Evolutionary conservation across 1,140 invertebrate species (phyloP), one percentile per base, ranked within the genome.

Genomic region (Bradysia coprophila): DNA sequence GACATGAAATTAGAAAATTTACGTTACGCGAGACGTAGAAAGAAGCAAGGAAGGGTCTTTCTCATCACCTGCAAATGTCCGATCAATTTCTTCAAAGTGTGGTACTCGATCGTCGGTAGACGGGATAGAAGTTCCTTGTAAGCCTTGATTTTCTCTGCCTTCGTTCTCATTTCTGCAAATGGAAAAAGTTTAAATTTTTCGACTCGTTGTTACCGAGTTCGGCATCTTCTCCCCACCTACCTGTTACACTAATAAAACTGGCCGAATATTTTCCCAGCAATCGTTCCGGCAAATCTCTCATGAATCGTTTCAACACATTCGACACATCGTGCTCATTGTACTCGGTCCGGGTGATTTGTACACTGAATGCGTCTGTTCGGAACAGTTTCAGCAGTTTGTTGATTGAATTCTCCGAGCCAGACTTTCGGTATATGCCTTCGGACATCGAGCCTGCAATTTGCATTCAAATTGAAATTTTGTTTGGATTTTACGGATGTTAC

Each of bases 301-400:
- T 78, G 54, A 88, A 91, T 48, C 83, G 64, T 55, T 91, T 90
- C 0, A 92, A 61, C 6, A 78, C 81, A 22, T 76, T 82, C 3
- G 85, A 80, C 2, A 91, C 85, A 51, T 92, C 88, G 61, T 90
- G 81, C 49, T 88, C 85, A 0, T 74, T 73, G 51, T 81, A 84
- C 19, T 76, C 73, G 23, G 73, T 72, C 5, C 67, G 61, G 3
- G 75, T 78, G 22, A 93, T 69, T 57, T 85, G 78, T 2, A 88
- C 81, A 15, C 75, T 70, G 71, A 83, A 87, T 18, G 86, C 81
- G 64, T 92, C 84, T 45, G 73, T 67, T 28, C 77, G 67, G 49
- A 93, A 86, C 39, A 69, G 63, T 4, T 73, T 67, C 22, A 90
- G 59, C n/a, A 92, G 62, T 42, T 73, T 73, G 1, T 75, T 70